Evolutionary conservation across 2,113 vertebrate genomes (phyloP).

Genomic region (Lepus timidus): DNA sequence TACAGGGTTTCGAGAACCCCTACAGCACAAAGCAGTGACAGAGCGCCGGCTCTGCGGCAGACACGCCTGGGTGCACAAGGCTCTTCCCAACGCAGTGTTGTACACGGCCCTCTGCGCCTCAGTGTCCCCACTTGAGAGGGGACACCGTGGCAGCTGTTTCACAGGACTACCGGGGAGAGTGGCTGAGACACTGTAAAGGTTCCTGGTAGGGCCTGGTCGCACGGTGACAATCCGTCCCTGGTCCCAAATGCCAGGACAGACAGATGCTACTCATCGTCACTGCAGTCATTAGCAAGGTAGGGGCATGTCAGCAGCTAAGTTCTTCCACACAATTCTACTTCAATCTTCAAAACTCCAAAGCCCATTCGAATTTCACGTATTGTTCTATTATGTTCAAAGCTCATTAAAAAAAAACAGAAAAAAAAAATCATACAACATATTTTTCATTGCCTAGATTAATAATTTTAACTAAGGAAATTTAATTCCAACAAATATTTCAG

Average conservation of each 20-base stretch:
- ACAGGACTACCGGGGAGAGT: background rate
- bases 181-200: background rate
- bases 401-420: conserved; percentile 43
- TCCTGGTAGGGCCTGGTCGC: background rate
- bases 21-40: background rate
- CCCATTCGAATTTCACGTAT: conserved; percentile 9
- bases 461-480: conserved; percentile 60
- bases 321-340: conserved; percentile 28
- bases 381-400: conserved; percentile 23
- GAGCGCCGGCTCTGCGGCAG: background rate
- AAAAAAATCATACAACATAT: background rate
- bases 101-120: background rate
- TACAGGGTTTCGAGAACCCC: background rate
- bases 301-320: background rate
- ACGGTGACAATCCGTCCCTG: background rate
- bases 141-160: background rate
- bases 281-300: background rate
- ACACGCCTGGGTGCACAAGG: background rate
- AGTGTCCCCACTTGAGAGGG: background rate
- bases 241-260: background rate
- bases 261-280: background rate
- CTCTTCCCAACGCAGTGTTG: background rate
- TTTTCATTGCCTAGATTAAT: conserved; percentile 34
- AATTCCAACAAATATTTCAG: conserved; percentile 32
- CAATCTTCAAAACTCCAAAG: conserved; percentile 29